phyloP scores from a whole-genome alignment of 2,888 invertebrate genomes.

The Leptopilina myrica region DNA sequence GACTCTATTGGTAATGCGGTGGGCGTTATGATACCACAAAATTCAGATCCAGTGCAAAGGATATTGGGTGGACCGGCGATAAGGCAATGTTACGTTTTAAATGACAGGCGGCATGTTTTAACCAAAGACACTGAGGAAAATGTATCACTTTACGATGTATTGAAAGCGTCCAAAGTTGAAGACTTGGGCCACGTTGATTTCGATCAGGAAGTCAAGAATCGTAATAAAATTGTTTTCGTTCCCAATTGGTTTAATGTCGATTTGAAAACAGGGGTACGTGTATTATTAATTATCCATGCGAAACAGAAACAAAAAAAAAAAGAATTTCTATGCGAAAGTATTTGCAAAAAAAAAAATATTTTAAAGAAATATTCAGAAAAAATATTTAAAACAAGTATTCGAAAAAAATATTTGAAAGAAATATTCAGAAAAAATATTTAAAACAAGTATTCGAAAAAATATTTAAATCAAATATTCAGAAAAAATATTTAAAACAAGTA shows the following conservation, averaged over 20 bases:
- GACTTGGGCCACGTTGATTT: slow-evolving; percentile 94
- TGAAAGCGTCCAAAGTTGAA: slow-evolving; percentile 91
- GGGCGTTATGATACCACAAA: slow-evolving; percentile 68
- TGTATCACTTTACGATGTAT: slow-evolving; percentile 95
- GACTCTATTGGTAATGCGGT: slow-evolving; percentile 67
- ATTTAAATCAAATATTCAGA: no score
- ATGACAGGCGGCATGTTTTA: slow-evolving; percentile 96
- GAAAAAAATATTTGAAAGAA: no score
- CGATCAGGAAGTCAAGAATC: slow-evolving; percentile 94
- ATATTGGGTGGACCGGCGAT: slow-evolving; percentile 96
- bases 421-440: no score
- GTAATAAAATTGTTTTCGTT: slow-evolving; percentile 95
- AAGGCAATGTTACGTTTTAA: slow-evolving; percentile 92
- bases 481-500: no score
- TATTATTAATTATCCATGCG: slow-evolving; percentile 5
- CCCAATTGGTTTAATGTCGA: slow-evolving; percentile 99
- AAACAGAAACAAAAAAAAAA: slow-evolving; percentile 35
- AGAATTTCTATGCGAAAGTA: background rate
- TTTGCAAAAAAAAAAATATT: slow-evolving; percentile 32
- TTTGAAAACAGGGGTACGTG: slow-evolving; percentile 94
- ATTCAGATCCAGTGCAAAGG: slow-evolving; percentile 75
- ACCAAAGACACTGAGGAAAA: slow-evolving; percentile 96
- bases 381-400: no score
- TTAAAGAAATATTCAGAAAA: background rate
- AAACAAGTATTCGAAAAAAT: no score